A percentile compares a stretch with the other conserved stretches of the same genome.
Evolutionary conservation across 1,140 invertebrate genomes (phyloP).

Genomic region (Pseudomyrmex pallidus): DNA sequence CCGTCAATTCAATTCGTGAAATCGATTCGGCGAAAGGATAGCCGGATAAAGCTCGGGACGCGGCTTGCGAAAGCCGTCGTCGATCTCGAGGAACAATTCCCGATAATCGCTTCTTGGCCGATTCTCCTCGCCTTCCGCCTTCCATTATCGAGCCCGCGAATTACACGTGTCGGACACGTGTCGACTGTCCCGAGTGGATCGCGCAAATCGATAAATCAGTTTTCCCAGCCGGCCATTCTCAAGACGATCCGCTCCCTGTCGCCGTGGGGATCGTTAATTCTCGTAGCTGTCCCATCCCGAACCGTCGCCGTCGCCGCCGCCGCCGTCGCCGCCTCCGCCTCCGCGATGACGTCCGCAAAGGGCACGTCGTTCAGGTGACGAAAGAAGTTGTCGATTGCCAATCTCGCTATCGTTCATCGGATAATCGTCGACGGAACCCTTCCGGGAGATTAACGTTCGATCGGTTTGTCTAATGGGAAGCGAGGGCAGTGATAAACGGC

Average conservation of each 20-base stretch:
- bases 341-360: slow-evolving; percentile 44
- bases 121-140: neutral
- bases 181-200: neutral
- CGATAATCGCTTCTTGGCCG: slow-evolving; percentile 11
- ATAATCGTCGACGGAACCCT: slow-evolving; percentile 1
- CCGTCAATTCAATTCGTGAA: slow-evolving; percentile 23
- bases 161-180: slow-evolving; percentile 15
- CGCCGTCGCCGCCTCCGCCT: too few relatives aligned
- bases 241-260: neutral
- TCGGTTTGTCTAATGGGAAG: slow-evolving; percentile 15
- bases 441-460: neutral
- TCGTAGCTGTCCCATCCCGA: neutral
- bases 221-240: slow-evolving; percentile 17
- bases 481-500: slow-evolving; percentile 7
- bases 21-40: slow-evolving; percentile 10
- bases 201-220: neutral
- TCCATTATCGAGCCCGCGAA: neutral
- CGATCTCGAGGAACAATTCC: slow-evolving; percentile 1
- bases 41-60: neutral
- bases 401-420: slow-evolving; percentile 7
- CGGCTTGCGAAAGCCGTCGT: neutral
- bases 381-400: slow-evolving; percentile 44
- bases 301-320: neutral
- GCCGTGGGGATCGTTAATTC: slow-evolving; percentile 10
- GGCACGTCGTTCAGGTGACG: slow-evolving; percentile 68